phyloP scores from a whole-genome alignment of 2,888 invertebrate genomes.

The Pristionchus arcanus region DNA sequence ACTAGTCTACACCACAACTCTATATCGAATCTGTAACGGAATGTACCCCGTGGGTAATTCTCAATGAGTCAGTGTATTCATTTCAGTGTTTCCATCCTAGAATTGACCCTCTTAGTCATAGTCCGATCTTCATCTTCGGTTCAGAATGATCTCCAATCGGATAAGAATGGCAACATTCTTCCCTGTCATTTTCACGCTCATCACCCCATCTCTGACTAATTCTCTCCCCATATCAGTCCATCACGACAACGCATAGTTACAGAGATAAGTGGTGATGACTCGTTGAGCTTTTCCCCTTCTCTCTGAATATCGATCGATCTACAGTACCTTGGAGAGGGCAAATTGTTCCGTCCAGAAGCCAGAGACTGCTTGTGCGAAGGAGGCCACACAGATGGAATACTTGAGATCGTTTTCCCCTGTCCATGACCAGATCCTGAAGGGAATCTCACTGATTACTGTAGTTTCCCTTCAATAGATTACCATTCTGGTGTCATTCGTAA shows the following conservation, averaged over 20 bases:
- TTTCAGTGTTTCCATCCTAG: neutral
- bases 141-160: neutral
- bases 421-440: slow-evolving; percentile 60
- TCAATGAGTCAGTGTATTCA: neutral
- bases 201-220: slow-evolving; percentile 27
- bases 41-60: neutral
- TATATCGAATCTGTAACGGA: slow-evolving; percentile 10
- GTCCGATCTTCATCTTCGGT: neutral
- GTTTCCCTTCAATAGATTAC: slow-evolving; percentile 26
- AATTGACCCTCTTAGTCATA: neutral
- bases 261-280: neutral
- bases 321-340: slow-evolving; percentile 84
- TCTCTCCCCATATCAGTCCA: neutral
- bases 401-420: slow-evolving; percentile 83
- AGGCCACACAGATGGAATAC: slow-evolving; percentile 90
- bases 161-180: slow-evolving; percentile 14
- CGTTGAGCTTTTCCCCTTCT: neutral
- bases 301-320: neutral
- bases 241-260: slow-evolving; percentile 10
- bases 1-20: neutral
- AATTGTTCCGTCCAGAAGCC: slow-evolving; percentile 99
- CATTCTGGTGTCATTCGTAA: slow-evolving; percentile 54
- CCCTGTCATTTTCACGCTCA: neutral
- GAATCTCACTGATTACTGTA: neutral
- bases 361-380: slow-evolving; percentile 86